Evolutionary conservation across 2,797 vertebrate species (phyloP).

Genomic region (Brachyrhaphis roseni): DNA sequence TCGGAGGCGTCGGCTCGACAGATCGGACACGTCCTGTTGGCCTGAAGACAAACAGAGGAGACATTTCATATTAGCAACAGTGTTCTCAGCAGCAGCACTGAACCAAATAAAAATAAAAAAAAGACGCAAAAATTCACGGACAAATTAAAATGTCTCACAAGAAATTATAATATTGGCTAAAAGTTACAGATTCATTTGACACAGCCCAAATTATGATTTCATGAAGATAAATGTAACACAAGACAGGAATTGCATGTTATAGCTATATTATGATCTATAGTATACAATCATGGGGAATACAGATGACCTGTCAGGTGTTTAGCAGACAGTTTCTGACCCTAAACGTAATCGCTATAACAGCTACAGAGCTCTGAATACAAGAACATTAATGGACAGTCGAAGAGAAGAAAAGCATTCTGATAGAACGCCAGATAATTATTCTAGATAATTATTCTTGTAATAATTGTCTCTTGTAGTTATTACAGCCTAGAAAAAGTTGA

Average conservation of each 20-base stretch:
- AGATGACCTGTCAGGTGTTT: background rate
- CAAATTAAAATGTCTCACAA: background rate
- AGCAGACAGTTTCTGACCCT: background rate
- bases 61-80: background rate
- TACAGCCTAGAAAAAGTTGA: background rate
- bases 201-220: background rate
- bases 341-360: no score
- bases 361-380: background rate
- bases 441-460: no score
- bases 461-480: no score
- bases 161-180: background rate
- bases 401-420: background rate
- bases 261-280: background rate
- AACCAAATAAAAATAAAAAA: background rate
- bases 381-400: background rate
- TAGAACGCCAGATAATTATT: no score
- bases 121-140: background rate
- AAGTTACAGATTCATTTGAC: background rate
- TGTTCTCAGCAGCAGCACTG: background rate
- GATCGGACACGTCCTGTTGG: slow-evolving; percentile 98
- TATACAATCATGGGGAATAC: background rate
- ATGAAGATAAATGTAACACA: background rate
- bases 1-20: slow-evolving; percentile 97
- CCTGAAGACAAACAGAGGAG: slow-evolving; percentile 77
- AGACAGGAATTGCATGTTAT: background rate